Evolutionary conservation across 2,113 vertebrate genomes (phyloP).

Genomic region (Nothoprocta pentlandii): DNA sequence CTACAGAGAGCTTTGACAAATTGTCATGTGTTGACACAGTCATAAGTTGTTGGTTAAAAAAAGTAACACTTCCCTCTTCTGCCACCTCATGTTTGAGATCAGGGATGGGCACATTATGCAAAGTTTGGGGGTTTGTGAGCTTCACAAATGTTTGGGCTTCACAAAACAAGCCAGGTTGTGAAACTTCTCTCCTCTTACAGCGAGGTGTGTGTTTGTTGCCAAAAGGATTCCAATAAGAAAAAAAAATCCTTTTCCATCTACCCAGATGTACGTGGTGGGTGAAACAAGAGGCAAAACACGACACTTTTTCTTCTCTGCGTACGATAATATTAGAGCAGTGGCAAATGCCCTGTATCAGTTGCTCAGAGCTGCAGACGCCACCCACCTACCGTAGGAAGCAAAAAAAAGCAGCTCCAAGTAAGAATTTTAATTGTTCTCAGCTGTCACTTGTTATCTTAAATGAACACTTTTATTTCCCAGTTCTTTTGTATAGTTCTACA

Average conservation of each 20-base stretch:
- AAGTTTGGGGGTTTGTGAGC: slow-evolving; percentile 70
- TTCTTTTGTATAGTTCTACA: neutral
- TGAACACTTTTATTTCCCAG: neutral
- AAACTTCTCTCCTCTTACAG: slow-evolving; percentile 60
- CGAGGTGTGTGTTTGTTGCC: slow-evolving; percentile 59
- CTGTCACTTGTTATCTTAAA: slow-evolving; percentile 56
- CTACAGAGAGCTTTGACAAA: slow-evolving; percentile 83
- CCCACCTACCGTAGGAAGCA: neutral
- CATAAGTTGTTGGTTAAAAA: slow-evolving; percentile 81
- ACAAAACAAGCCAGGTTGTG: slow-evolving; percentile 67
- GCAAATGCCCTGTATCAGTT: slow-evolving; percentile 29
- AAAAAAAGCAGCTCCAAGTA: neutral
- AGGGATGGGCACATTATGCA: slow-evolving; percentile 70
- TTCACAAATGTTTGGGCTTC: slow-evolving; percentile 71
- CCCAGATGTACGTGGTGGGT: slow-evolving; percentile 16
- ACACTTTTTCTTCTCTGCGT: neutral
- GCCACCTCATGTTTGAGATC: slow-evolving; percentile 70
- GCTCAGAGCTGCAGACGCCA: slow-evolving; percentile 25
- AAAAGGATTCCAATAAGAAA: slow-evolving; percentile 36
- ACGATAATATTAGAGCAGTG: slow-evolving; percentile 33
- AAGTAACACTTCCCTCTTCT: slow-evolving; percentile 80
- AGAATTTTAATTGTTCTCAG: slow-evolving; percentile 61
- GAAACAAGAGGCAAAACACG: slow-evolving; percentile 16
- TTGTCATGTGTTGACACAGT: slow-evolving; percentile 84
- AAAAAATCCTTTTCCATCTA: neutral